Base-by-base conservation (phyloP, 2,797 vertebrate species). In the Melanotaenia pygmaea region DNA sequence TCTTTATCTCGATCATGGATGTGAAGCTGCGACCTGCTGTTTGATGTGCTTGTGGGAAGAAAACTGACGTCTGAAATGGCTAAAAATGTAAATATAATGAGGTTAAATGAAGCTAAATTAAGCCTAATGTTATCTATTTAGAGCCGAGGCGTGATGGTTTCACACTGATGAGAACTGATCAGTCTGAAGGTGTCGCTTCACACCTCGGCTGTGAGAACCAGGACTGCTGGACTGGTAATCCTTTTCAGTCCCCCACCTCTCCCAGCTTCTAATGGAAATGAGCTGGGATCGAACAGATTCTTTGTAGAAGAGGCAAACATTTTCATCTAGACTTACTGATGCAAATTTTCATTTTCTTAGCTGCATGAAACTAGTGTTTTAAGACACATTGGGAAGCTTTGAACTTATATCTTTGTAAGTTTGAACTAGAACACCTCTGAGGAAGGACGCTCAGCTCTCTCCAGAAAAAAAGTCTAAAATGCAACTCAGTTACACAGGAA, bases 171-270 rank as follows among this genome's bases (percentile, higher is more conserved):
- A 82, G 85, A 88, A 86, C 84, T 88, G 88, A 89, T 85, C 83
- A 83, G 86, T 54, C 83, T 61, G 72, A 83, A 91, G 92, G 93
- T 80, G 93, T 91, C 89, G 64, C 77, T 89, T 94, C 86, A 85
- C 93, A 91, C 93, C 83, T 92, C 74, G 59, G 89, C 90, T 92
- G 90, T 93, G 93, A 92, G 92, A 94, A 91, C 69, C 71, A 47
- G 77, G 72, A 63, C 64, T 47, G 65, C 77, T 61, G 69, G 66
- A 60, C 70, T 58, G 68, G 68, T 40, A 16, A 60, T 70, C 77
- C 50, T 43, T 13, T 50, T 43, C 24, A 57, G 26, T 67, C 43
- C 59, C 32, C 57, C 8, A 1, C 28, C 14, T 56, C 54, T 28
- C 47, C 57, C 24, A 70, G 38, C 3, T 22, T 37, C n/a, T 30